Percentiles rank a stretch among this genome's conserved stretches.
These are phyloP conservation scores for Ceramica pisi DNA, from an alignment of 2,888 invertebrate genomes.

Conservation along the genomic window DNA sequence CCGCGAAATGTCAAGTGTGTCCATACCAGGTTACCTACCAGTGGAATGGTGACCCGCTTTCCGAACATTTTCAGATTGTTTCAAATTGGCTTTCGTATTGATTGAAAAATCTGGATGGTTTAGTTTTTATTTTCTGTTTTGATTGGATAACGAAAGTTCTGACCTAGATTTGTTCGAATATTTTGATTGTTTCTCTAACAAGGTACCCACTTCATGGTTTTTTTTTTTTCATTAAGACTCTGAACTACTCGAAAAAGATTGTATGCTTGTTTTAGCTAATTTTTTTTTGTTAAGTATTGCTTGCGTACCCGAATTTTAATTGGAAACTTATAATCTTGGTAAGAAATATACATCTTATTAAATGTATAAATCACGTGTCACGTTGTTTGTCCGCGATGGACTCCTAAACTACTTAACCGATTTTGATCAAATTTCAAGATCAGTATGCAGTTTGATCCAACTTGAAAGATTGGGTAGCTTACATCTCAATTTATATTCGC, in stretches of 20 bases:
- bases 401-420: too few relatives aligned
- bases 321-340: neutral
- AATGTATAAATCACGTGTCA: too few relatives aligned
- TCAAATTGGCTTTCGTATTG: conserved; percentile 6
- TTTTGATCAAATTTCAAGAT: too few relatives aligned
- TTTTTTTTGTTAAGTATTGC: neutral
- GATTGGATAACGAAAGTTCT: neutral
- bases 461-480: too few relatives aligned
- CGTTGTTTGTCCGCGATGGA: too few relatives aligned
- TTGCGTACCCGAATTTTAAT: neutral
- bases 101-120: neutral
- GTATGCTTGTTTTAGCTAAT: too few relatives aligned
- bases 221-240: conserved; percentile 4
- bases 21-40: conserved; percentile 1
- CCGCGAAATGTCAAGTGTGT: neutral
- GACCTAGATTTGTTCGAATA: neutral
- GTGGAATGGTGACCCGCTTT: conserved; percentile 36
- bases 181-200: conserved; percentile 9
- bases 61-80: conserved; percentile 33
- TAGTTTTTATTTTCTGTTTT: neutral
- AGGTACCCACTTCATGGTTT: neutral
- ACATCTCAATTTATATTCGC: too few relatives aligned
- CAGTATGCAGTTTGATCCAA: too few relatives aligned
- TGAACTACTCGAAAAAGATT: neutral
- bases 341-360: too few relatives aligned